A percentile compares a stretch with the other conserved stretches of the same genome.
Conservation (phyloP, 1,140 invertebrate species). For the Penaeus indicus region DNA sequence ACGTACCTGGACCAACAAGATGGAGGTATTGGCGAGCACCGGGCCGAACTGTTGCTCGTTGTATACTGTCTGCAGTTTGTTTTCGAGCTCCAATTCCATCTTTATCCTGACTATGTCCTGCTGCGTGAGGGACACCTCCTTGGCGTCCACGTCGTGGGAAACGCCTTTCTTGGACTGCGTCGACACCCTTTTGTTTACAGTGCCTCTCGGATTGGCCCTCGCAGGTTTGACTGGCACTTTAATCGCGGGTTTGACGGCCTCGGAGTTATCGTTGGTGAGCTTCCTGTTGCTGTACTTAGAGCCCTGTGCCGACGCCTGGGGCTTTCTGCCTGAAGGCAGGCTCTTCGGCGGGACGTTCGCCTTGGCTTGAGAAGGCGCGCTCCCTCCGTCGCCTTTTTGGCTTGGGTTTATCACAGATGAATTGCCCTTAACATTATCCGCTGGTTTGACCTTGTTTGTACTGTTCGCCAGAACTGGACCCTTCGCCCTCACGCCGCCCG, state of each 20-base stretch:
- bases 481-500: too few relatives aligned
- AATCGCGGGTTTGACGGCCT: background rate
- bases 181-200: background rate
- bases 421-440: too few relatives aligned
- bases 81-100: constrained; percentile 23
- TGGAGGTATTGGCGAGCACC: constrained; percentile 46
- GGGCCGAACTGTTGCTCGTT: constrained; percentile 45
- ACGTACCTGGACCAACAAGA: constrained; percentile 60
- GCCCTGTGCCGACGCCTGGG: background rate
- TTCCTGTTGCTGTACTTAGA: constrained; percentile 2
- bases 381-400: too few relatives aligned
- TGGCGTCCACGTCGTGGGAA: constrained; percentile 48
- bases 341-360: background rate
- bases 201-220: background rate
- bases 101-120: constrained; percentile 44
- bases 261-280: background rate
- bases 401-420: too few relatives aligned
- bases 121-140: constrained; percentile 51
- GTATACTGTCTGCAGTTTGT: constrained; percentile 50
- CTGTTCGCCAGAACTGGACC: too few relatives aligned
- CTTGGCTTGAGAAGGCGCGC: background rate
- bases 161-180: constrained; percentile 12
- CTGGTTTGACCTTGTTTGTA: too few relatives aligned
- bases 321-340: background rate
- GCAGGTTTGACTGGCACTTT: background rate